A percentile compares a stretch with the other conserved stretches of the same genome.
These are phyloP conservation scores for Stegophylla sp. DNA, from an alignment of 2,888 invertebrate genomes.

Conservation along the genomic window DNA sequence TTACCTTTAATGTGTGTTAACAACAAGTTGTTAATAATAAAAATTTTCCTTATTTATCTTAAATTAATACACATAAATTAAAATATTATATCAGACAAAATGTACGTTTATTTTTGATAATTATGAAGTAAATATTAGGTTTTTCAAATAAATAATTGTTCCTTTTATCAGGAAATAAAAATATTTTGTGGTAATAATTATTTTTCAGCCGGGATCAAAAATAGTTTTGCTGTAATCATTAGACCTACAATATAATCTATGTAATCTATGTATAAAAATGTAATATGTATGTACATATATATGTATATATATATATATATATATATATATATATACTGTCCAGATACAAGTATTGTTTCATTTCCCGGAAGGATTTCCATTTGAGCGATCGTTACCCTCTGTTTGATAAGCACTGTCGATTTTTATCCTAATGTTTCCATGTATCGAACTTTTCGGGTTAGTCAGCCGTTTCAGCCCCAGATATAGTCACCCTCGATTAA, in stretches of 20 bases:
- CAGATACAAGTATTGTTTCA: slow-evolving; percentile 30
- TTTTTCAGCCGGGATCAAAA: slow-evolving; percentile 22
- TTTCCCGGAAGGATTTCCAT: slow-evolving; percentile 47
- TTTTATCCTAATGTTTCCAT: slow-evolving; percentile 17
- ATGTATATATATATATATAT: neutral
- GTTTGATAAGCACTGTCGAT: slow-evolving; percentile 10
- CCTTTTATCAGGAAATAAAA: slow-evolving; percentile 11
- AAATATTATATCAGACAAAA: too few relatives aligned
- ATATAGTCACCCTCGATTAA: slow-evolving; percentile 49
- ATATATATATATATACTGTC: slow-evolving; percentile 17
- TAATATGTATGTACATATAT: too few relatives aligned
- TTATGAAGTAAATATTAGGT: too few relatives aligned
- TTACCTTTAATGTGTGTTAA: too few relatives aligned
- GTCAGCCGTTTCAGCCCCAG: slow-evolving; percentile 37
- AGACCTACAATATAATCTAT: slow-evolving; percentile 50
- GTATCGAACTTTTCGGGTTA: slow-evolving; percentile 34
- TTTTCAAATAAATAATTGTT: neutral
- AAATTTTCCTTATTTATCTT: too few relatives aligned
- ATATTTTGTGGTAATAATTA: slow-evolving; percentile 9
- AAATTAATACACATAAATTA: too few relatives aligned
- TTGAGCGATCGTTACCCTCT: slow-evolving; percentile 37
- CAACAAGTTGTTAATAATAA: too few relatives aligned
- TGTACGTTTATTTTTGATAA: too few relatives aligned
- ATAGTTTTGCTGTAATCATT: slow-evolving; percentile 21
- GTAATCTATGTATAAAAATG: too few relatives aligned